A percentile compares a stretch with the other conserved stretches of the same genome.
Conservation (phyloP, 2,113 vertebrate genomes). For the Cochlearius cochlearius region DNA sequence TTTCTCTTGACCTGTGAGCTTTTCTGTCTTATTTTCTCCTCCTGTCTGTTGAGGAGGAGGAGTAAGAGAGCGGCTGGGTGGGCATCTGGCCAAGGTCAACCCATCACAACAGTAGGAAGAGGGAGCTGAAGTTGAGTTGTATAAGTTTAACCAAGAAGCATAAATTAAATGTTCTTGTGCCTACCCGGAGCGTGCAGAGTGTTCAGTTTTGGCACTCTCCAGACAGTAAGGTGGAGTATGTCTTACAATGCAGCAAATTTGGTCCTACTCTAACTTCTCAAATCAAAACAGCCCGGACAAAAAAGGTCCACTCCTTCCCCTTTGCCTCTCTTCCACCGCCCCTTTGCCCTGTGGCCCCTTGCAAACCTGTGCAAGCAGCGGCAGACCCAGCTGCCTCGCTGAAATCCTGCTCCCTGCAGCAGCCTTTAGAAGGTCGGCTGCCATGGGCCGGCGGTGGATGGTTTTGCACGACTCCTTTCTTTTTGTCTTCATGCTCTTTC, state of each 20-base stretch:
- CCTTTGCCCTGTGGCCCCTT: background rate
- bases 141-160: background rate
- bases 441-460: background rate
- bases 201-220: background rate
- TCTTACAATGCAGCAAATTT: background rate
- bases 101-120: background rate
- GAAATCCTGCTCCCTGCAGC: background rate
- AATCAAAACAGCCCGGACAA: background rate
- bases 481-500: background rate
- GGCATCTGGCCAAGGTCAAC: background rate
- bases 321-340: background rate
- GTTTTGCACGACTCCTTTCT: background rate
- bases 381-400: background rate
- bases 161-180: background rate
- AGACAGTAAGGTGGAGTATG: background rate
- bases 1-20: background rate
- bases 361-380: background rate
- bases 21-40: background rate
- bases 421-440: background rate
- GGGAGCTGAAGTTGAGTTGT: background rate
- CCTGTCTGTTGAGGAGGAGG: background rate
- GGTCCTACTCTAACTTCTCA: background rate
- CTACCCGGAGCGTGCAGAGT: background rate
- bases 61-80: background rate
- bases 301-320: background rate